These are phyloP conservation scores for Microdon myrmicae DNA, from an alignment of 2,888 invertebrate species.

Conservation along the genomic window DNA sequence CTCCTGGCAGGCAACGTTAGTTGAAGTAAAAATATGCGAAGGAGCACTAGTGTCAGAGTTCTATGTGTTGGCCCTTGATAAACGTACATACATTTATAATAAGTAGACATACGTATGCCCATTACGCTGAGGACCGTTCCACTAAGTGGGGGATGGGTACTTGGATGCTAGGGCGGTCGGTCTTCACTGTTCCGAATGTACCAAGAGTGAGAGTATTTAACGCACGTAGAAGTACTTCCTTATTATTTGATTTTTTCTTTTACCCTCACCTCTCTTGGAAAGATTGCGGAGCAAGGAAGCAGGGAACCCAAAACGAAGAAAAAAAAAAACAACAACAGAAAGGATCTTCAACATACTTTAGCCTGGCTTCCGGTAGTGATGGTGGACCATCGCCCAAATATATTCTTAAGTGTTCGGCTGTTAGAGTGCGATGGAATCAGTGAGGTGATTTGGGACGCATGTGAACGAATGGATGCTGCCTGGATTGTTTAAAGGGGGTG, in stretches of 20 bases:
- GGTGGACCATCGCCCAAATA: conserved; percentile 42
- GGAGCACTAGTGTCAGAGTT: conserved; percentile 34
- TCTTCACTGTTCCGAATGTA: conserved; percentile 39
- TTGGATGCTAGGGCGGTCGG: conserved; percentile 7
- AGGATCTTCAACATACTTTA: conserved; percentile 40
- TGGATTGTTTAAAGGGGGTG: conserved; percentile 2
- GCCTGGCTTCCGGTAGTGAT: conserved; percentile 36
- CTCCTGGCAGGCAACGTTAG: conserved; percentile 9
- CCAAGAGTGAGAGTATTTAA: conserved; percentile 42
- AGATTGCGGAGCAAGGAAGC: too few species aligned
- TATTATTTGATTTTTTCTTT: conserved; percentile 9
- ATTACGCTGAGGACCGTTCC: conserved; percentile 32
- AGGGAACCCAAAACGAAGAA: conserved; percentile 27
- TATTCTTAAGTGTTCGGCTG: conserved; percentile 50
- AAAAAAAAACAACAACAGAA: conserved; percentile 40
- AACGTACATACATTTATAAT: conserved; percentile 51
- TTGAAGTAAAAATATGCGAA: conserved; percentile 9
- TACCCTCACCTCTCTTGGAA: not conserved
- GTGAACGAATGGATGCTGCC: conserved; percentile 16
- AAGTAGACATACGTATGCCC: conserved; percentile 49
- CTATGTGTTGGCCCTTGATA: conserved; percentile 48
- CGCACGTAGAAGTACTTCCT: conserved; percentile 47
- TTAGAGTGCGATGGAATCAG: conserved; percentile 47
- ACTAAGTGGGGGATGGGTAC: conserved; percentile 12
- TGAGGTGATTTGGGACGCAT: conserved; percentile 50